Evolutionary conservation across 2,888 invertebrate species (phyloP), one percentile per base, ranked within the genome.

Genomic region (Melipona bicolor): DNA sequence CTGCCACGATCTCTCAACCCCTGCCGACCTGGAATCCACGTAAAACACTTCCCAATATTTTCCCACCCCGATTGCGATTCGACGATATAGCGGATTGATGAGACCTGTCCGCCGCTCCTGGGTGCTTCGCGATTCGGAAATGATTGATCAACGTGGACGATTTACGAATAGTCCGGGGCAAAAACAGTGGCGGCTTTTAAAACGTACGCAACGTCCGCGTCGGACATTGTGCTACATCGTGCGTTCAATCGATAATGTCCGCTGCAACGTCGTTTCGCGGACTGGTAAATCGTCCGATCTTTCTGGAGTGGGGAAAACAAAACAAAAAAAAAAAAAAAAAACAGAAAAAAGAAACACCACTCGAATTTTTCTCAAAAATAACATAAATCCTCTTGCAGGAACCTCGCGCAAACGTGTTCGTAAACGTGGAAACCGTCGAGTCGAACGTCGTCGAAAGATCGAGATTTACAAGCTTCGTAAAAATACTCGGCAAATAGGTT

Each of bases 401-500:
- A 32, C 36, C 17, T 15, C 43, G 11, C 50, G 50, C n/a, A n/a
- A n/a, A n/a, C 27, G 27, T 17, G 50, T 52, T 0, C n/a, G 56
- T 15, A n/a, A n/a, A 4, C 1, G 5, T 3, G 43, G 11, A 27
- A 19, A 59, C 27, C 59, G 19, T 0, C 4, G 3, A 19, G 5
- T 15, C 0, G 43, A 71, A 24, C 1, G 24, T 71, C 59, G 11
- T 0, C 43, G 32, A 17, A 27, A 24, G 54, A 67, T 49, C 4
- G 24, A 56, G 43, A 54, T 65, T 68, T 52, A 73, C 50, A 32
- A 17, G 73, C 6, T 73, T 77, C 32, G 82, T 62, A 68, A 71
- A 65, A 71, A 84, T 61, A 69, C 72, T 87, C 84, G 85, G 88
- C 89, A 90, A 90, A 91, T 90, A 91, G 89, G 81, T 85, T 90